Evolutionary conservation across 2,888 invertebrate species (phyloP), one percentile per base, ranked within the genome.

Genomic region (Metallyticus violacea): DNA sequence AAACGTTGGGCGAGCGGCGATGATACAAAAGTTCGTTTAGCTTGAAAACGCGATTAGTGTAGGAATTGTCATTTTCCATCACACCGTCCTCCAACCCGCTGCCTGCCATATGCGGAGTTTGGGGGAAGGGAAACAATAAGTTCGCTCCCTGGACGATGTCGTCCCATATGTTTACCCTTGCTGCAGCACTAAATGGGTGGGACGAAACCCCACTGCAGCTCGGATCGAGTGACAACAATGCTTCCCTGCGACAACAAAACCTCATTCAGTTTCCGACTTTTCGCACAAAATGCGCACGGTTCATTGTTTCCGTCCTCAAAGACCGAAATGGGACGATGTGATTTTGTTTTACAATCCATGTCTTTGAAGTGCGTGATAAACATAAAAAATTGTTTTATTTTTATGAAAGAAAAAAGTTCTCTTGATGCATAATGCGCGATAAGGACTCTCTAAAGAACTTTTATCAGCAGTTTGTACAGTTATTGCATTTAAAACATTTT

Each of bases 111-210:
- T 83, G 83, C 77, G 77, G 25, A 28, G 81, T 40, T 26, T n/a
- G 25, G 62, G 26, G 40, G 62, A 62, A 81, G 62, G 77, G 26
- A 77, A 77, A 82, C 81, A 86, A 86, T 83, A 78, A 81, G 82
- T 86, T 22, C 22, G 40, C 40, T 62, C 86, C 86, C 82, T 83
- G 78, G 86, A 28, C 83, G 82, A 86, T 79, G 81, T 6, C 78
- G 26, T 40, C 82, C 86, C 86, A 86, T 86, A 86, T 86, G 86
- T 86, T 86, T 86, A 79, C 86, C 28, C 86, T 82, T 81, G 83
- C n/a, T n/a, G n/a, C n/a, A n/a, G n/a, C 27, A 79, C 83, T 62
- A 62, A 62, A 62, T 62, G 40, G 40, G 40, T 62, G 40, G 40
- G 40, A 22, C 40, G 40, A 62, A 22, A n/a, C n/a, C n/a, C n/a